A percentile compares a stretch with the other conserved stretches of the same genome.
phyloP scores from a whole-genome alignment of 2,797 vertebrate species.

The Acanthurus leucopareius region DNA sequence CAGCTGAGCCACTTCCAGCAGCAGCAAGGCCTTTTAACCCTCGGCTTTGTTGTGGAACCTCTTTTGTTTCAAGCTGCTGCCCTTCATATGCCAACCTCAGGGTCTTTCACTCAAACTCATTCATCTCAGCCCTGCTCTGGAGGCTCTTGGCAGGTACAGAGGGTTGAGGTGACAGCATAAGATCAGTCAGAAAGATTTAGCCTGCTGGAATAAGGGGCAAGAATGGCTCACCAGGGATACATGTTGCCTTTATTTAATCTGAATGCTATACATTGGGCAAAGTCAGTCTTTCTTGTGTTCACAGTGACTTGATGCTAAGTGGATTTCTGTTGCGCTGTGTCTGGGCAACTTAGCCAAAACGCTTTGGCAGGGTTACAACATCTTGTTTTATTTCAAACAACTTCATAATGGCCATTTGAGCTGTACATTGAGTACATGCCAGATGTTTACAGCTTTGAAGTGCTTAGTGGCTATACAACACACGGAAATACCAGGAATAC shows the following conservation, averaged over 20 bases:
- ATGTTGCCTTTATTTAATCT: conserved; percentile 35
- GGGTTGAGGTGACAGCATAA: conserved; percentile 26
- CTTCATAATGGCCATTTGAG: conserved; percentile 52
- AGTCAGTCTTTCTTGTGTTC: conserved; percentile 46
- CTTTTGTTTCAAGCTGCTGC: conserved; percentile 62
- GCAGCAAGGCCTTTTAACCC: conserved; percentile 68
- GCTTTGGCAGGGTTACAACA: conserved; percentile 44
- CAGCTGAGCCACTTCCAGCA: conserved; percentile 75
- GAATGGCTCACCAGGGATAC: conserved; percentile 13
- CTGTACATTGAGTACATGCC: conserved; percentile 14
- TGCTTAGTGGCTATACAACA: conserved; percentile 14
- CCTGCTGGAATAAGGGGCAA: conserved; percentile 24
- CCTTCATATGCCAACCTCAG: conserved; percentile 42
- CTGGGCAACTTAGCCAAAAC: conserved; percentile 43
- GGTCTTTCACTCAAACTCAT: conserved; percentile 55
- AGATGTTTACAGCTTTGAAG: conserved; percentile 26
- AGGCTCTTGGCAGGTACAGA: conserved; percentile 54
- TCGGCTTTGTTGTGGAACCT: conserved; percentile 58
- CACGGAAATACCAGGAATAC: conserved; percentile 2
- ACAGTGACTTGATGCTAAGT: conserved; percentile 38
- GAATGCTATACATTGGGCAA: conserved; percentile 30
- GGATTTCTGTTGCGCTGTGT: conserved; percentile 45
- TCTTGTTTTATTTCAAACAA: conserved; percentile 51
- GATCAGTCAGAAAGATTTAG: conserved; percentile 57
- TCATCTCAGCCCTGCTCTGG: conserved; percentile 43